These are phyloP conservation scores for Arbacia lixula DNA, from an alignment of 53 echinoderm and acorn worm genomes.

Conservation along the genomic window DNA sequence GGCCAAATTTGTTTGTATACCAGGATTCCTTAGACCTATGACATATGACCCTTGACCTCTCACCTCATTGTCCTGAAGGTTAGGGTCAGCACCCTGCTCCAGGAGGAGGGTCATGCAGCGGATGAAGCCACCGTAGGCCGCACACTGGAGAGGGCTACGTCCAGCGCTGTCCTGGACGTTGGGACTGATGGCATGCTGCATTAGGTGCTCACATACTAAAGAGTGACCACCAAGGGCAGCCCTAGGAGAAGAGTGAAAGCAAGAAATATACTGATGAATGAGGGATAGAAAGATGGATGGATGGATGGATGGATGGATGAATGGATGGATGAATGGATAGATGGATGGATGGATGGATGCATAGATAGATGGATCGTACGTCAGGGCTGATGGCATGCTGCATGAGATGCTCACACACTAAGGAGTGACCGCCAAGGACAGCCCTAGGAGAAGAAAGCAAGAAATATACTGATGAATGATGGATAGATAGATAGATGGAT, in stretches of 20 bases:
- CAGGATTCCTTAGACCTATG: too few species aligned
- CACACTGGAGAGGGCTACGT: conserved; percentile 92
- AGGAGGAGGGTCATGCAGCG: conserved; percentile 89
- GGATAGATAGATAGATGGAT: too few species aligned
- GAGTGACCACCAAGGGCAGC: conserved; percentile 93
- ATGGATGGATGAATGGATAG: too few species aligned
- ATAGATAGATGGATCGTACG: too few species aligned
- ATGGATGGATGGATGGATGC: too few species aligned
- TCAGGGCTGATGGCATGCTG: conserved; percentile 70
- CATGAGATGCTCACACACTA: conserved; percentile 67
- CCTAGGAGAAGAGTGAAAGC: conserved; percentile 54
- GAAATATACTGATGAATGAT: too few species aligned
- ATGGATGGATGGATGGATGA: too few species aligned
- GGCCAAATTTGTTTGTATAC: too few species aligned
- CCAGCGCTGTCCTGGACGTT: conserved; percentile 89
- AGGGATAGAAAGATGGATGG: too few species aligned
- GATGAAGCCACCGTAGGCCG: conserved; percentile 98
- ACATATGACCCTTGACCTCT: too few species aligned
- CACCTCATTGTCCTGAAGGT: conserved; percentile 93
- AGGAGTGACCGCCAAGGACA: conserved; percentile 80
- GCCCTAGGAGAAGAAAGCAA: conserved; percentile 60
- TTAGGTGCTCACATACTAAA: conserved; percentile 77
- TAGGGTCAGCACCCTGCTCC: conserved; percentile 86
- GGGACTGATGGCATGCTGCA: conserved; percentile 75
- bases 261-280: too few species aligned